phyloP scores from a whole-genome alignment of 2,888 invertebrate genomes.

The Flabesymbios commensalis region DNA sequence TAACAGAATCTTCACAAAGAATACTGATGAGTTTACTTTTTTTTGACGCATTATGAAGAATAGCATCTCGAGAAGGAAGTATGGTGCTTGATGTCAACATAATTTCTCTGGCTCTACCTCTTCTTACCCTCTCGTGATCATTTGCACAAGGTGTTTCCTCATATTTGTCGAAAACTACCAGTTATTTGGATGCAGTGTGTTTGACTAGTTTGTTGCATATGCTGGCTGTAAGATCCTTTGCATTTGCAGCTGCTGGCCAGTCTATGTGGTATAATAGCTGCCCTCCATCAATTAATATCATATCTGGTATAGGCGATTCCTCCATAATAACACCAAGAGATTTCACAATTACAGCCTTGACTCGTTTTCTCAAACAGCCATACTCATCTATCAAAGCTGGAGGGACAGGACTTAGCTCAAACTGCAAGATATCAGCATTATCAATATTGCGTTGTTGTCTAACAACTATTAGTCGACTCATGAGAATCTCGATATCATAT shows the following conservation, averaged over 20 bases:
- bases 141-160: slow-evolving; percentile 2
- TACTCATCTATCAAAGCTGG: background rate
- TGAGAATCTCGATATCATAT: slow-evolving; percentile 1
- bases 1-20: background rate
- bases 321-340: background rate
- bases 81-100: background rate
- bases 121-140: background rate
- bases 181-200: background rate
- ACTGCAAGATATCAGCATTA: background rate
- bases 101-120: slow-evolving; percentile 1
- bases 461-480: background rate
- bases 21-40: background rate
- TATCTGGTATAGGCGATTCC: background rate
- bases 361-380: background rate
- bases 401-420: background rate
- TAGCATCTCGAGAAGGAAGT: background rate
- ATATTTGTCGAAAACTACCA: background rate
- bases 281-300: background rate
- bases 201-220: background rate
- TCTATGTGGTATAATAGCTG: background rate
- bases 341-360: background rate
- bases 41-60: background rate
- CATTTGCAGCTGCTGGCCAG: background rate
- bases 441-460: background rate
- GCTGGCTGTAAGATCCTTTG: background rate